A percentile compares a stretch with the other conserved stretches of the same genome.
phyloP scores from a whole-genome alignment of 2,797 vertebrate species.

The Calcarius lapponicus region DNA sequence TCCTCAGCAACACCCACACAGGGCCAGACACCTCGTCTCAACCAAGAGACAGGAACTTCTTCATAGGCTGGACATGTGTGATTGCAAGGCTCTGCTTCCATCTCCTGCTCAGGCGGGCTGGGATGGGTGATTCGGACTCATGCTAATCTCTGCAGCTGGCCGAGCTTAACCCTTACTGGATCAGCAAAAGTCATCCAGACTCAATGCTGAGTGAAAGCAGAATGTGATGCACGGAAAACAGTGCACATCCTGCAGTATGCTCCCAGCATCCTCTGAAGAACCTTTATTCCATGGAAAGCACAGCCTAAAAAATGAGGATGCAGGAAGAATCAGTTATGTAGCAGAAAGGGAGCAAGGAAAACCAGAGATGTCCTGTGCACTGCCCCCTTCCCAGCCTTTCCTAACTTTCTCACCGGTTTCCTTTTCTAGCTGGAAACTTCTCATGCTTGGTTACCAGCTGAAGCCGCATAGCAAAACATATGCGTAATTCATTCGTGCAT shows the following conservation, averaged over 20 bases:
- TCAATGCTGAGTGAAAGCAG: background rate
- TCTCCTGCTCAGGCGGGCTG: background rate
- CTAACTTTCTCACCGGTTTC: constrained; percentile 28
- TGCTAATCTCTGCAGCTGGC: background rate
- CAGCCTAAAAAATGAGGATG: background rate
- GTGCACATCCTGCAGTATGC: accelerated
- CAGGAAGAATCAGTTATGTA: background rate
- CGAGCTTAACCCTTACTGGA: background rate
- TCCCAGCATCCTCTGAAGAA: background rate
- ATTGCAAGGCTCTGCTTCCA: background rate
- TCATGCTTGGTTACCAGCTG: constrained; percentile 63
- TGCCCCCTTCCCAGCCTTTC: background rate
- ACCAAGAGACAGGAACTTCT: background rate
- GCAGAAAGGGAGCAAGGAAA: background rate
- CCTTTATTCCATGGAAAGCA: background rate
- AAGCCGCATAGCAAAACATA: constrained; percentile 65
- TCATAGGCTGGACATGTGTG: background rate
- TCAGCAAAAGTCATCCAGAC: background rate
- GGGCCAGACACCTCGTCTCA: accelerated
- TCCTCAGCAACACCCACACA: background rate
- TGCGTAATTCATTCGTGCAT: constrained; percentile 62
- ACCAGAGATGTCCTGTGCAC: background rate
- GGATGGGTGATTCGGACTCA: background rate
- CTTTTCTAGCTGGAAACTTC: constrained; percentile 52
- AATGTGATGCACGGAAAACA: background rate